Evolutionary conservation across 2,888 invertebrate genomes (phyloP).

Genomic region (Sesia apiformis): DNA sequence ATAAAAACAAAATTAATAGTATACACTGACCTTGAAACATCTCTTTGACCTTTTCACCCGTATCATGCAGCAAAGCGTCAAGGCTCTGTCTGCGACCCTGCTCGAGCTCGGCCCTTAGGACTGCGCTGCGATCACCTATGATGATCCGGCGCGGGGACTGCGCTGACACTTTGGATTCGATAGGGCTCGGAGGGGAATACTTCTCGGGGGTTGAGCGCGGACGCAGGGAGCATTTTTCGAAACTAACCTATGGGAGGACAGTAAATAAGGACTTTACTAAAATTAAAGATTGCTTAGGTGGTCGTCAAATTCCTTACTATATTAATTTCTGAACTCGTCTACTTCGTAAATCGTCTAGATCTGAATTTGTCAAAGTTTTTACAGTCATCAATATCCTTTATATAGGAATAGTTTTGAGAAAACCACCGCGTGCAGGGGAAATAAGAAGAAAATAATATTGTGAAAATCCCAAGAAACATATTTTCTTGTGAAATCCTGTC

Average conservation of each 20-base stretch:
- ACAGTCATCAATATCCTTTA: too few relatives aligned
- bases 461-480: too few relatives aligned
- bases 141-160: constrained; percentile 30
- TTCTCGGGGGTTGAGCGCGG: constrained; percentile 51
- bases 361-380: too few relatives aligned
- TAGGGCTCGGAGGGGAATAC: constrained; percentile 37
- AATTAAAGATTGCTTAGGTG: too few relatives aligned
- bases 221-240: constrained; percentile 70
- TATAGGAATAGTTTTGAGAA: too few relatives aligned
- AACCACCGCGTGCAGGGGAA: too few relatives aligned
- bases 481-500: too few relatives aligned
- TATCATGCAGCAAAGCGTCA: constrained; percentile 83
- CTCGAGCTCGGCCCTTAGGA: constrained; percentile 33
- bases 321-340: too few relatives aligned
- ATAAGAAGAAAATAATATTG: too few relatives aligned
- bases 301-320: too few relatives aligned
- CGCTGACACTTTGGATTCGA: constrained; percentile 38
- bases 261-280: neutral
- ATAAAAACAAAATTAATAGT: too few relatives aligned
- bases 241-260: constrained; percentile 48
- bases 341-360: too few relatives aligned
- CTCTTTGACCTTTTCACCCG: constrained; percentile 87
- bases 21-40: constrained; percentile 80
- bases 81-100: constrained; percentile 79
- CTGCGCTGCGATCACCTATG: constrained; percentile 13